Conservation (phyloP, 2,888 invertebrate species). For the Pammene aurita region DNA sequence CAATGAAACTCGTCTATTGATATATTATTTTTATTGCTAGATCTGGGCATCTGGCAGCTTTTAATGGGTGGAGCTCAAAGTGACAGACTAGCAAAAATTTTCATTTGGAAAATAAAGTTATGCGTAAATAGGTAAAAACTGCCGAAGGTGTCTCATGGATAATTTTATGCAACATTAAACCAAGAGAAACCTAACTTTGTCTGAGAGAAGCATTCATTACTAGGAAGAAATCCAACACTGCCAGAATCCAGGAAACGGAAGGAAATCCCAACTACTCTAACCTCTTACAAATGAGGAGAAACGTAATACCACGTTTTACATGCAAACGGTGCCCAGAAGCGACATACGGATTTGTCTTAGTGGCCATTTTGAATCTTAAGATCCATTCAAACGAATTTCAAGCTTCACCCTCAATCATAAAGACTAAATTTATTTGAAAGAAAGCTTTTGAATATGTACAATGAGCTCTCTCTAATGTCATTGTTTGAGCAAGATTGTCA, state of each 20-base stretch:
- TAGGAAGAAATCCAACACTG: slow-evolving; percentile 34
- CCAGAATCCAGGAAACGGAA: slow-evolving; percentile 33
- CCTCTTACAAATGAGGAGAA: slow-evolving; percentile 50
- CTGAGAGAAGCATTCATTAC: slow-evolving; percentile 8
- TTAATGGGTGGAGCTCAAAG: no score
- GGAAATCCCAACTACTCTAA: slow-evolving; percentile 43
- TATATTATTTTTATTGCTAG: no score
- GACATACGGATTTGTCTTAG: slow-evolving; percentile 34
- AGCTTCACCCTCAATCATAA: not conserved
- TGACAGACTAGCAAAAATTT: no score
- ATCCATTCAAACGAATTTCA: slow-evolving; percentile 2
- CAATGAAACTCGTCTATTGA: no score
- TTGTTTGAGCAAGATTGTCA: slow-evolving; percentile 57
- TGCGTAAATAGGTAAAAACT: no score
- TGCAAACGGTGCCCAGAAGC: slow-evolving; percentile 58
- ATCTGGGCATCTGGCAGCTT: no score
- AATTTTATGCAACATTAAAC: not conserved
- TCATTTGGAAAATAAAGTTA: no score
- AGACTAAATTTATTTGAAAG: slow-evolving; percentile 29
- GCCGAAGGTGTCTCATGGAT: no score
- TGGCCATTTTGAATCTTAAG: slow-evolving; percentile 26
- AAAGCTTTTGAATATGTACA: slow-evolving; percentile 55
- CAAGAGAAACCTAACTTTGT: not conserved
- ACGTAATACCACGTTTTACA: slow-evolving; percentile 50
- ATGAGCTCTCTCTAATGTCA: slow-evolving; percentile 68